A percentile compares a stretch with the other conserved stretches of the same genome.
Conservation (phyloP, 2,888 invertebrate genomes). For the Phortica magna region DNA sequence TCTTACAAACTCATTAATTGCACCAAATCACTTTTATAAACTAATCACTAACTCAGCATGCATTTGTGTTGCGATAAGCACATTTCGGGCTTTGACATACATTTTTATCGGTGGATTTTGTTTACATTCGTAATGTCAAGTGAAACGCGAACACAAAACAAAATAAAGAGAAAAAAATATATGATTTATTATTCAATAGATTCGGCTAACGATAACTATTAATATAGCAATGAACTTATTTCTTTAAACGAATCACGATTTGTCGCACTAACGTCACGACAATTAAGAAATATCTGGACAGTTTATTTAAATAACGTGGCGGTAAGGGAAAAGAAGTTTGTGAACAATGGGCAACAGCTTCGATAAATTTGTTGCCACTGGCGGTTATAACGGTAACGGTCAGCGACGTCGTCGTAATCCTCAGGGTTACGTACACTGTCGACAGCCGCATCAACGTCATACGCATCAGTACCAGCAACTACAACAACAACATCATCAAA, state of each 20-base stretch:
- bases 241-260: constrained; percentile 33
- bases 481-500: constrained; percentile 32
- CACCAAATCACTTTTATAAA: no score
- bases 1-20: no score
- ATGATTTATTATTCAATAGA: constrained; percentile 14
- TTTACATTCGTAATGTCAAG: no score
- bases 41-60: no score
- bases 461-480: constrained; percentile 20
- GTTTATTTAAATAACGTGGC: neutral
- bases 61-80: no score
- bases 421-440: constrained; percentile 15
- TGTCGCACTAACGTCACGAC: neutral
- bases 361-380: constrained; percentile 60
- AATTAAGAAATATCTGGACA: neutral
- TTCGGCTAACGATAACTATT: constrained; percentile 29
- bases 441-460: constrained; percentile 32
- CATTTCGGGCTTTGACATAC: no score
- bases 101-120: no score
- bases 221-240: neutral
- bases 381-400: constrained; percentile 37
- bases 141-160: neutral
- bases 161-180: neutral
- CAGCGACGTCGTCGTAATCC: constrained; percentile 46
- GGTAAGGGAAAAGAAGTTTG: neutral
- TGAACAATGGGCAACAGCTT: constrained; percentile 73